Evolutionary conservation across 2,113 vertebrate species (phyloP), one percentile per base, ranked within the genome.

Genomic region (Zingel zingel): DNA sequence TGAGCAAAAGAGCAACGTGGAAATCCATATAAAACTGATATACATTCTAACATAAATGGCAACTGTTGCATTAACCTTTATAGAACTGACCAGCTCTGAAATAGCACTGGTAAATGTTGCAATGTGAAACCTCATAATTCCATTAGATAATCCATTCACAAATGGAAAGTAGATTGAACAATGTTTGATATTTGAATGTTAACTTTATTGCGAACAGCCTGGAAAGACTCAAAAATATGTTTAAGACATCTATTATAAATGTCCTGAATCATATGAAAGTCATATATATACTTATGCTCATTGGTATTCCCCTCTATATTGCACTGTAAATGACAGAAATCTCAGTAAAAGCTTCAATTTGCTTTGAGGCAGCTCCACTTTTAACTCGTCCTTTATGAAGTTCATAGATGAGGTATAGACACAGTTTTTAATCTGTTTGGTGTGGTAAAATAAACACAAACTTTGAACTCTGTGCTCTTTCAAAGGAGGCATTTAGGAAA

Each of bases 401-500:
- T 85, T 90, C 83, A 86, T 33, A 90, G 82, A 81, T 79, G 80
- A 90, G 76, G 87, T 80, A 89, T 84, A 87, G 89, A 87, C 88
- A 73, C 73, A 71, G 82, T 57, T 93, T 88, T 86, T 83, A 84
- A 89, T 92, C 86, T 88, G 89, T 90, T 86, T 89, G 86, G 85
- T 92, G 92, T 89, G 89, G 91, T 80, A 75, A 89, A 88, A 90
- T 85, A 90, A 93, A 93, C 90, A 91, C 92, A 92, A 95, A 94
- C 91, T 93, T 94, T 91, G 94, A 94, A 94, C 93, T 87, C 84
- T 61, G 81, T 56, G 72, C 82, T 72, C 81, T 94, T 95, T 93
- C 92, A 94, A 94, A 94, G 93, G 90, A 92, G 83, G 84, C 87
- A 92, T 93, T 95, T 95, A 92, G 93, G 94, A 95, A 95, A 95